Evolutionary conservation across 2,797 vertebrate genomes (phyloP).

Genomic region (Chaenodraco wilsoni): DNA sequence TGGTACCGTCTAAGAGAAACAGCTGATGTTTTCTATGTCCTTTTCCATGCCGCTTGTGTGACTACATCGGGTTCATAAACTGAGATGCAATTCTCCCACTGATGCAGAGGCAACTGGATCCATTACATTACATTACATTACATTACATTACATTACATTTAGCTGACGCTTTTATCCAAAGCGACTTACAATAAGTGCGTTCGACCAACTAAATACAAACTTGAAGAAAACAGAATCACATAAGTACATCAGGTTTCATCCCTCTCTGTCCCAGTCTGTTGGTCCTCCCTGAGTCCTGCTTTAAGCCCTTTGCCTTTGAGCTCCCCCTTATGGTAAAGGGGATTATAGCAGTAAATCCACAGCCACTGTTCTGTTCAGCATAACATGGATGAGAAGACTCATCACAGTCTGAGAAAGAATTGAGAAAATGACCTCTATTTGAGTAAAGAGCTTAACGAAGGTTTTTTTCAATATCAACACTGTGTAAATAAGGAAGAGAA

Average conservation of each 20-base stretch:
- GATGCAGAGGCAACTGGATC: slow-evolving; percentile 34
- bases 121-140: no score
- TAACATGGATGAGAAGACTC: slow-evolving; percentile 26
- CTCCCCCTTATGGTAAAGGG: slow-evolving; percentile 77
- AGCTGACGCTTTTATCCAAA: no score
- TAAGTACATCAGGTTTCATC: neutral
- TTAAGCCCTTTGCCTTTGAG: slow-evolving; percentile 76
- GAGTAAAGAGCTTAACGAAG: slow-evolving; percentile 23
- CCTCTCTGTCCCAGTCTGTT: slow-evolving; percentile 31
- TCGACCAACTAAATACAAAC: no score
- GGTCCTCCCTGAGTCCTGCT: slow-evolving; percentile 45
- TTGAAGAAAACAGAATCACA: no score
- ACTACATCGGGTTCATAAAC: slow-evolving; percentile 12
- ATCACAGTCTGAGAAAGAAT: slow-evolving; percentile 17
- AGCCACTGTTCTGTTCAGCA: slow-evolving; percentile 23
- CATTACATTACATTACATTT: no score
- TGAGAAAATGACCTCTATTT: slow-evolving; percentile 20
- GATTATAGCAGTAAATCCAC: slow-evolving; percentile 58
- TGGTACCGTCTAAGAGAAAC: neutral
- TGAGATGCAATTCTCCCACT: slow-evolving; percentile 25
- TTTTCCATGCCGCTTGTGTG: neutral
- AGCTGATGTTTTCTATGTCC: neutral
- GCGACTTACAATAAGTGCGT: no score
- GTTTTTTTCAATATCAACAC: slow-evolving; percentile 36
- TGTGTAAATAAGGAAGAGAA: slow-evolving; percentile 24